A percentile compares a stretch with the other conserved stretches of the same genome.
These are phyloP conservation scores for Sakesphorus luctuosus DNA, from an alignment of 2,113 vertebrate genomes.

Conservation along the genomic window DNA sequence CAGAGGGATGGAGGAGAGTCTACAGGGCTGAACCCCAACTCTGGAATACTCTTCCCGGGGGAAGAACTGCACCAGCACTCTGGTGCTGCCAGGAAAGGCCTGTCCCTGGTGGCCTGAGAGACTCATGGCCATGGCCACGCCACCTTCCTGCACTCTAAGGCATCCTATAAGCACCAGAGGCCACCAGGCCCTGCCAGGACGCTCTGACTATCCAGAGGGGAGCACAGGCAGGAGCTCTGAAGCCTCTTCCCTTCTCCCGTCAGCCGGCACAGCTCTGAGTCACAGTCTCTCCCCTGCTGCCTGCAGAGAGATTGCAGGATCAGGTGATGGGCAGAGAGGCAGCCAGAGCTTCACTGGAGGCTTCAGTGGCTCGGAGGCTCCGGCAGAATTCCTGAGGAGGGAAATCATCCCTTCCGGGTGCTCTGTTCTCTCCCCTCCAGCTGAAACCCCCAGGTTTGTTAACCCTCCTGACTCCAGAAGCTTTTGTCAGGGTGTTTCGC, in stretches of 20 bases:
- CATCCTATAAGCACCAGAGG: accelerated
- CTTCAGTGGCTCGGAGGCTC: not conserved
- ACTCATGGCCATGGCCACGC: accelerated
- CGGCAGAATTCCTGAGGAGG: not conserved
- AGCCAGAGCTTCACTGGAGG: not conserved
- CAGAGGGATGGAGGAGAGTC: not conserved
- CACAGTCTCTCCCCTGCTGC: not conserved
- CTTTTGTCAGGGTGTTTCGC: not conserved
- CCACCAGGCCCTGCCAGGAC: not conserved
- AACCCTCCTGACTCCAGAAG: not conserved
- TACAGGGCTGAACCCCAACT: accelerated
- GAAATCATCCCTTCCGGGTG: not conserved
- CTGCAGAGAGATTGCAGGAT: not conserved
- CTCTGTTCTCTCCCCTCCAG: not conserved
- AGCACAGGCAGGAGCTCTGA: not conserved
- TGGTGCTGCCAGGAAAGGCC: not conserved
- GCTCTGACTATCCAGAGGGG: accelerated
- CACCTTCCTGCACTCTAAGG: not conserved
- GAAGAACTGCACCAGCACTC: not conserved
- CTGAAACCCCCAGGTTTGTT: not conserved
- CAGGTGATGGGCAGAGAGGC: not conserved
- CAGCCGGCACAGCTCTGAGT: not conserved
- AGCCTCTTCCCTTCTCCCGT: not conserved
- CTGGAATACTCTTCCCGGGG: not conserved
- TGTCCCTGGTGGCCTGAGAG: not conserved